A percentile compares a stretch with the other conserved stretches of the same genome.
These are phyloP conservation scores for Cryptoleucopteryx plumbea DNA, from an alignment of 2,113 vertebrate genomes.

Conservation along the genomic window DNA sequence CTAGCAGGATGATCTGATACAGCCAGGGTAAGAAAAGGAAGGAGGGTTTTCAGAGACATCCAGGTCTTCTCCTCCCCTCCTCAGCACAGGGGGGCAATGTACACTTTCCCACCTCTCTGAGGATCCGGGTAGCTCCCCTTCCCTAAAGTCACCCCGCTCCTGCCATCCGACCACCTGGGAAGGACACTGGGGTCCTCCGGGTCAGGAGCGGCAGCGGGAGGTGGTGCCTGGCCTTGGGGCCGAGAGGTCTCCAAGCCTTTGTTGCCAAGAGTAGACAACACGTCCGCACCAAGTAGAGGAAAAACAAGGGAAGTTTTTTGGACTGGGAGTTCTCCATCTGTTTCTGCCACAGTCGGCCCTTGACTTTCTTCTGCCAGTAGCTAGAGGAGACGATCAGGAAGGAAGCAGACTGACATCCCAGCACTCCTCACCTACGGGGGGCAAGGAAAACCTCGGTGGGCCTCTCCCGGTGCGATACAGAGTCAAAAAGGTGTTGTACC, in stretches of 20 bases:
- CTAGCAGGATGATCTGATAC: rapidly evolving
- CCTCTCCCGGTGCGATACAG: background rate
- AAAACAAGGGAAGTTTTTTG: background rate
- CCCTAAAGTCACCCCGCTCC: background rate
- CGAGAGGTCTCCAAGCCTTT: background rate
- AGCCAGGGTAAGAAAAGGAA: background rate
- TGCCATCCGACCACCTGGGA: rapidly evolving
- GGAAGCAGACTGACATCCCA: background rate
- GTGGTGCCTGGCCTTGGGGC: background rate
- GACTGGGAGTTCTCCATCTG: background rate
- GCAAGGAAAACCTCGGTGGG: background rate
- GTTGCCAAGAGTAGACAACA: background rate
- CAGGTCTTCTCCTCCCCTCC: background rate
- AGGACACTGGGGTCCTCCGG: rapidly evolving
- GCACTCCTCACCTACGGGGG: background rate
- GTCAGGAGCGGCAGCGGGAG: background rate
- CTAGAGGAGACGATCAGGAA: background rate
- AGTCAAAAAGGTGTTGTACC: background rate
- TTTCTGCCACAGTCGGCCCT: background rate
- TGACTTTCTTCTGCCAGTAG: background rate
- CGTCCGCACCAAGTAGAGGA: background rate
- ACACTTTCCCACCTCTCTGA: rapidly evolving
- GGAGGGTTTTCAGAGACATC: background rate
- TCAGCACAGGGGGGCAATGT: background rate
- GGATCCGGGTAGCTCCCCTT: background rate